phyloP scores from a whole-genome alignment of 1,140 invertebrate genomes.

The Heterodera schachtii region DNA sequence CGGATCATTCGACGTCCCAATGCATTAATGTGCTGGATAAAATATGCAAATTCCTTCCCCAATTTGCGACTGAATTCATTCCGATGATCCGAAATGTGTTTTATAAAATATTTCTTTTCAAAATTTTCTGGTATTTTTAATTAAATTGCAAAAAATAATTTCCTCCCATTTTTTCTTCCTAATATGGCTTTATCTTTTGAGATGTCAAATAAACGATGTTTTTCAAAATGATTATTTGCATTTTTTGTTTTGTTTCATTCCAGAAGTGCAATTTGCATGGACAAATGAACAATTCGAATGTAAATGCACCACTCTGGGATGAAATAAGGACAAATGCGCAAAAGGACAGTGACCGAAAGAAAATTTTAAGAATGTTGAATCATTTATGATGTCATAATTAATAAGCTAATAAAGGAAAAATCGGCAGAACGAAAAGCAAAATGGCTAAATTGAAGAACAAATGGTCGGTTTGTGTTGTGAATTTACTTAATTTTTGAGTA shows the following conservation, averaged over 20 bases:
- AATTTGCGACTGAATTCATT: constrained; percentile 1
- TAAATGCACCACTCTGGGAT: constrained; percentile 27
- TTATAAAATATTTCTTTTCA: too few species aligned
- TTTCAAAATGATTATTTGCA: not conserved
- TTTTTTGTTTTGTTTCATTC: constrained; percentile 19
- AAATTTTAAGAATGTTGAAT: too few species aligned
- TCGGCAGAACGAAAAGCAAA: too few species aligned
- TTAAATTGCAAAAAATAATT: not conserved
- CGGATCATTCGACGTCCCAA: too few species aligned
- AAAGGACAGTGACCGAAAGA: too few species aligned
- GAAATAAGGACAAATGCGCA: not conserved
- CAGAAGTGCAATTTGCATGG: constrained; percentile 28
- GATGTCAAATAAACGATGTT: not conserved
- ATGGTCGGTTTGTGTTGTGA: too few species aligned
- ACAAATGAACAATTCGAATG: not conserved
- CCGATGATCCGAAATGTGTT: not conserved
- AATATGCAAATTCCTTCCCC: not conserved
- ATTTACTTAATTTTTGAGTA: too few species aligned
- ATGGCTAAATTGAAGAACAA: too few species aligned
- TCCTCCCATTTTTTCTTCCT: not conserved
- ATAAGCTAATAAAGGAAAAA: too few species aligned
- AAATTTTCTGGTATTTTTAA: not conserved
- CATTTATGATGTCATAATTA: too few species aligned
- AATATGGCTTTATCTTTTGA: constrained; percentile 3
- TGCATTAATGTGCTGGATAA: too few species aligned